Base-by-base conservation (phyloP, 2,797 vertebrate species). In the Xenentodon cancila region DNA sequence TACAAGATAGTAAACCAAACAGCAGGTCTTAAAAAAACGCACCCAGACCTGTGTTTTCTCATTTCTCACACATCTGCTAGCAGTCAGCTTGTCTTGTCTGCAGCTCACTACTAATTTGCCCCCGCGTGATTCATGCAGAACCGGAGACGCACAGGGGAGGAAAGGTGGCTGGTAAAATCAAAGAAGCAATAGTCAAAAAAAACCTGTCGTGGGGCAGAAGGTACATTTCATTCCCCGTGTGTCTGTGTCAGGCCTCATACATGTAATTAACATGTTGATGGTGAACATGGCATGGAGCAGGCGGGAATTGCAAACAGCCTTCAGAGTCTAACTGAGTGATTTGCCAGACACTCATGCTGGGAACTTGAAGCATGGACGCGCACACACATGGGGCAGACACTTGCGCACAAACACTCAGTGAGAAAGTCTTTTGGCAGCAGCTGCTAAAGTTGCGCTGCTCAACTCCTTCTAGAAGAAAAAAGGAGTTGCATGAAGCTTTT, bases 11-110 rank as follows among this genome's bases (percentile, higher is more conserved):
- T 30, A 70, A 76, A 68, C 37, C 5, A 60, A 62, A 60, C 11
- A 72, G 46, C 6, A 17, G n/a, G 19, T 67, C 56, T 49, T 63
- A 64, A 81, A 84, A 79, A 69, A 75, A 25, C n/a, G 64, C 46
- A 60, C 16, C 49, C 32, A 32, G 80, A 82, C 78, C 59, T 68
- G 59, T 67, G 62, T 82, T 85, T 80, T 73, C 72, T 86, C 71
- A 73, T 86, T 85, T 82, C 54, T 77, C 56, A 46, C 74, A 88
- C 82, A 88, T 87, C 83, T 90, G 84, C 70, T 48, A 85, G 79
- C 77, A 77, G 80, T 88, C 84, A 83, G 32, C 75, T 49, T 64
- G 58, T 82, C 84, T 80, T 83, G 79, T 89, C 73, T 78, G 71
- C 69, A 53, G 70, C 74, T 80, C 59, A 52, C 75, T 71, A 59